Percentiles rank a stretch among this genome's conserved stretches.
These are phyloP conservation scores for Rhodeus uyekii DNA, from an alignment of 2,797 vertebrate genomes.

Conservation along the genomic window DNA sequence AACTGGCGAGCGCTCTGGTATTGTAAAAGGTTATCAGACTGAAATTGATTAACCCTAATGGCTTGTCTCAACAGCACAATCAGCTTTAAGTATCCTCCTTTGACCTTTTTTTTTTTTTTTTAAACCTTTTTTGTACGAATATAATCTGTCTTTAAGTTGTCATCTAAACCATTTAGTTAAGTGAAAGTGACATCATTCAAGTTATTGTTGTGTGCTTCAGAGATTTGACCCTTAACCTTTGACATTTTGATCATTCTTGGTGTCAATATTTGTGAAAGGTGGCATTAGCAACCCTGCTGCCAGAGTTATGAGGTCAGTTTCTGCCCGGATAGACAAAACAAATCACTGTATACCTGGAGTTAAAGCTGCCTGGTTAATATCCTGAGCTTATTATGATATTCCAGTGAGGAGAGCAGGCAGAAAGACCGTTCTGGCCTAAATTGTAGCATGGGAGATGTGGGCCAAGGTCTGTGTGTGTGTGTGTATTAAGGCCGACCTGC, in stretches of 20 bases:
- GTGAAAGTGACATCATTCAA: neutral
- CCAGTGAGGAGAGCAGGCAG: neutral
- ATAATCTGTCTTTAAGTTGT: neutral
- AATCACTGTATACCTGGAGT: neutral
- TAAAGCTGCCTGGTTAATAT: neutral
- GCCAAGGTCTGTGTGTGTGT: neutral
- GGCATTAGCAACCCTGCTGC: constrained; percentile 24
- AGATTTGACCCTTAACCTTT: constrained; percentile 53
- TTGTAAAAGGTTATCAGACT: constrained; percentile 55
- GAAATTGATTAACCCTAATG: constrained; percentile 45
- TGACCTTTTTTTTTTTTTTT: neutral
- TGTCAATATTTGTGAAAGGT: constrained; percentile 26
- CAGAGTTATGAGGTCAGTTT: neutral
- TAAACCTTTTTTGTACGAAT: neutral
- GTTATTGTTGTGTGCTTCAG: neutral
- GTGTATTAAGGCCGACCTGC: neutral
- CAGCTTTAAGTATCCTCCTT: neutral
- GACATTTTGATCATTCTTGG: constrained; percentile 48
- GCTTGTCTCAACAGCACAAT: constrained; percentile 4
- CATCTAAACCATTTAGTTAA: neutral
- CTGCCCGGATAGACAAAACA: neutral
- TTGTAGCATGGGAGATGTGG: neutral
- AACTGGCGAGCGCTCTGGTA: constrained; percentile 2
- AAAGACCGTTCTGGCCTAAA: neutral
- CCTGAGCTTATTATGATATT: neutral